Percentiles rank a stretch among this genome's conserved stretches.
Evolutionary conservation across 1,140 invertebrate genomes (phyloP).

Genomic region (Oncopeltus fasciatus): DNA sequence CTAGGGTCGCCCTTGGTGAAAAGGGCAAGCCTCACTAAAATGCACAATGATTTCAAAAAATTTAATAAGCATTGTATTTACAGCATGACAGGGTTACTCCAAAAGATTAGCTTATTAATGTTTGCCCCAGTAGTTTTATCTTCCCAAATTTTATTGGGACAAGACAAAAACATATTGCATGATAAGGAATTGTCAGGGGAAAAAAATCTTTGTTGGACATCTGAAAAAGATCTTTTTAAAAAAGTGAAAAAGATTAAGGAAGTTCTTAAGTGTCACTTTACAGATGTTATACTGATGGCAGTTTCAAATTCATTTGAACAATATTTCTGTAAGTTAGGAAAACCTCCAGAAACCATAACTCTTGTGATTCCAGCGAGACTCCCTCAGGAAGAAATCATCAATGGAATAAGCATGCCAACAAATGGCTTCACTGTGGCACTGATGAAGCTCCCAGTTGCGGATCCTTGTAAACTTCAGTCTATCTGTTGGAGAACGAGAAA

Average conservation of each 20-base stretch:
- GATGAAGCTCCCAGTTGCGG: slow-evolving; percentile 25
- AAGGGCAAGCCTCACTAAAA: background rate
- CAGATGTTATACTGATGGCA: slow-evolving; percentile 31
- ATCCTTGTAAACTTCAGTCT: slow-evolving; percentile 17
- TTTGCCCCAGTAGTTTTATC: background rate
- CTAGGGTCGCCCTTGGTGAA: background rate
- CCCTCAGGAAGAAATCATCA: slow-evolving; percentile 18
- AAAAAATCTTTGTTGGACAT: background rate
- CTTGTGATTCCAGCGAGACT: slow-evolving; percentile 27
- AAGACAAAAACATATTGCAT: background rate
- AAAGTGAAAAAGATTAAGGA: background rate
- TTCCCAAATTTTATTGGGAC: background rate
- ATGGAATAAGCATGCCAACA: background rate
- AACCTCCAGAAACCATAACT: slow-evolving; percentile 25
- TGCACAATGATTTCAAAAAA: background rate
- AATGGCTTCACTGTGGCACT: slow-evolving; percentile 29
- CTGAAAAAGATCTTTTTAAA: background rate
- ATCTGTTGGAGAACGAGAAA: slow-evolving; percentile 24
- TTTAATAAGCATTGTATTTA: background rate
- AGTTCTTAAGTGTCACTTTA: slow-evolving; percentile 25
- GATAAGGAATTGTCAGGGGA: background rate
- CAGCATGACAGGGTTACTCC: background rate
- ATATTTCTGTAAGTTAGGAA: slow-evolving; percentile 28
- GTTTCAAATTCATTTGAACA: slow-evolving; percentile 30
- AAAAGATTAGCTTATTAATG: background rate